phyloP scores from a whole-genome alignment of 2,888 invertebrate genomes.

The Graphium colonna region DNA sequence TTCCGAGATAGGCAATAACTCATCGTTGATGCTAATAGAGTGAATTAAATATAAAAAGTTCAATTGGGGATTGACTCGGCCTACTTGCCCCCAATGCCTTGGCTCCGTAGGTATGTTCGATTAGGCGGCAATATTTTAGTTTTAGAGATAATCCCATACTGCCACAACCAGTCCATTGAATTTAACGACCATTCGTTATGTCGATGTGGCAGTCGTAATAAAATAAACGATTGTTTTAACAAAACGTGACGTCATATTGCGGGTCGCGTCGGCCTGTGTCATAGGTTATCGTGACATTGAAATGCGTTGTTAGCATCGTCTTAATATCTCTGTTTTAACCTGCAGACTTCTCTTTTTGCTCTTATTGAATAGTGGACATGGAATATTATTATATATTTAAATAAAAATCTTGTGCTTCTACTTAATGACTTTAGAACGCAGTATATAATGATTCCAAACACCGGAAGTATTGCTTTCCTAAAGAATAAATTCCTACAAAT shows the following conservation, averaged over 20 bases:
- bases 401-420: too few species aligned
- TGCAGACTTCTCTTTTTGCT: too few species aligned
- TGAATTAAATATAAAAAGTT: constrained; percentile 65
- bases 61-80: constrained; percentile 68
- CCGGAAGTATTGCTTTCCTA: too few species aligned
- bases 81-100: constrained; percentile 55
- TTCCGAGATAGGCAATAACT: constrained; percentile 44
- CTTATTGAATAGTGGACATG: too few species aligned
- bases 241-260: constrained; percentile 9
- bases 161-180: background rate
- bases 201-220: background rate
- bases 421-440: too few species aligned
- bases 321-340: background rate
- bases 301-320: background rate
- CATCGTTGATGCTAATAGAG: constrained; percentile 50
- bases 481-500: too few species aligned
- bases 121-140: constrained; percentile 33
- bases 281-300: constrained; percentile 19
- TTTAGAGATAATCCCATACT: constrained; percentile 24
- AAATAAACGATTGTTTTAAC: constrained; percentile 7
- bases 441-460: too few species aligned
- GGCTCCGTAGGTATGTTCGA: constrained; percentile 46
- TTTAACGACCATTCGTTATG: constrained; percentile 14
- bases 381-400: too few species aligned
- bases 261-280: constrained; percentile 5